These are phyloP conservation scores for Chaenocephalus aceratus DNA, from an alignment of 2,113 vertebrate species.

Conservation along the genomic window DNA sequence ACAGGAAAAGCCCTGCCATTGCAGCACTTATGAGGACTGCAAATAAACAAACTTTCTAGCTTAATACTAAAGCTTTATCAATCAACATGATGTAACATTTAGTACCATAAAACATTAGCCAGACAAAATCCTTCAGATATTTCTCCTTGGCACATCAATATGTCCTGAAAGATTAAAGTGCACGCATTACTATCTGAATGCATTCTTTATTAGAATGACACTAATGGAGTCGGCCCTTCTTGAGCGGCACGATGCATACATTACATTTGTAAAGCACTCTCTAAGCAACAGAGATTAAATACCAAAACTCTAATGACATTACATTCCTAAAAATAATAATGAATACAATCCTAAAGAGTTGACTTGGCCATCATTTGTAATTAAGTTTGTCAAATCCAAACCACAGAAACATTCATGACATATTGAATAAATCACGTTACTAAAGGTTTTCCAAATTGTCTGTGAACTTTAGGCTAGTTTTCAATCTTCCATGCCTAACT, in stretches of 20 bases:
- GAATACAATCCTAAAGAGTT: not conserved
- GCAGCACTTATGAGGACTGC: not conserved
- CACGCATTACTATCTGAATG: constrained; percentile 27
- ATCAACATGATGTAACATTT: constrained; percentile 16
- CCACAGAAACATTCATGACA: not conserved
- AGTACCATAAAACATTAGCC: constrained; percentile 10
- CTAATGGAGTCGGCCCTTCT: constrained; percentile 17
- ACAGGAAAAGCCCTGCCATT: not conserved
- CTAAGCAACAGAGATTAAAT: constrained; percentile 34
- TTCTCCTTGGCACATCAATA: constrained; percentile 6
- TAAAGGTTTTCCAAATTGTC: constrained; percentile 3
- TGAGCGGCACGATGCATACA: constrained; percentile 29
- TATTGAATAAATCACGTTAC: not conserved
- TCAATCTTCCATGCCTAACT: not conserved
- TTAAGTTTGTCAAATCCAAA: constrained; percentile 12
- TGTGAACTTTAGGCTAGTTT: constrained; percentile 7
- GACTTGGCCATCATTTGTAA: not conserved
- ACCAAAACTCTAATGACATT: constrained; percentile 5
- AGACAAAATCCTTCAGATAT: constrained; percentile 2
- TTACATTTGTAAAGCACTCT: constrained; percentile 13
- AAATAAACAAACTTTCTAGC: not conserved
- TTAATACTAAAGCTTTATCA: not conserved
- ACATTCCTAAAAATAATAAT: no score
- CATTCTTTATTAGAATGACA: constrained; percentile 50
- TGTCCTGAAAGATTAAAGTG: constrained; percentile 25